A percentile compares a stretch with the other conserved stretches of the same genome.
phyloP scores from a whole-genome alignment of 2,888 invertebrate species.

The Pristionchus mayeri region DNA sequence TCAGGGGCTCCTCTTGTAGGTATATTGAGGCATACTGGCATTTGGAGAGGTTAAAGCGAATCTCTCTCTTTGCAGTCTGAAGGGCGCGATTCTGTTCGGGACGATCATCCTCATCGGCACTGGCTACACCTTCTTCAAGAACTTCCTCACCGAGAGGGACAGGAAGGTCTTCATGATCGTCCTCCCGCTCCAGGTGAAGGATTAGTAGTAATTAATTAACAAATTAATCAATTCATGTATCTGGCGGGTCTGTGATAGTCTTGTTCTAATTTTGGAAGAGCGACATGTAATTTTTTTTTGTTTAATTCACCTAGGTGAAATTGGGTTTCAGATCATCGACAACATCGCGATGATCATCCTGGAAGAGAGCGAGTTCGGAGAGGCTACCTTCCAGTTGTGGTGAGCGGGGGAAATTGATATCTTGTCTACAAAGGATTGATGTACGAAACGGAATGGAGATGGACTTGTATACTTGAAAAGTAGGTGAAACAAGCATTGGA shows the following conservation, averaged over 20 bases:
- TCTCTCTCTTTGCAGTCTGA: slow-evolving; percentile 81
- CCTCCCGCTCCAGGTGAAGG: slow-evolving; percentile 90
- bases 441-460: too few relatives aligned
- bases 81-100: slow-evolving; percentile 93
- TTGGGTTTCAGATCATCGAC: slow-evolving; percentile 85
- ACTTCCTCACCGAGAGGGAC: slow-evolving; percentile 94
- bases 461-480: too few relatives aligned
- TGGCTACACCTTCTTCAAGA: slow-evolving; percentile 98
- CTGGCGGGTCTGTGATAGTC: too few relatives aligned
- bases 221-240: too few relatives aligned
- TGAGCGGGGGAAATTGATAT: neutral
- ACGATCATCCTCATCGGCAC: slow-evolving; percentile 96
- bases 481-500: too few relatives aligned
- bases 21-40: too few relatives aligned
- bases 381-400: slow-evolving; percentile 86
- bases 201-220: too few relatives aligned
- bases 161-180: slow-evolving; percentile 97
- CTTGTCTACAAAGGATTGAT: neutral
- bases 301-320: neutral
- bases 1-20: too few relatives aligned
- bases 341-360: slow-evolving; percentile 97
- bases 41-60: neutral
- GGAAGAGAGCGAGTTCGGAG: slow-evolving; percentile 95
- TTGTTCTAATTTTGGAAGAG: too few relatives aligned
- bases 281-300: neutral